Base-by-base conservation (phyloP, 1,140 invertebrate genomes). In the Maconellicoccus hirsutus region DNA sequence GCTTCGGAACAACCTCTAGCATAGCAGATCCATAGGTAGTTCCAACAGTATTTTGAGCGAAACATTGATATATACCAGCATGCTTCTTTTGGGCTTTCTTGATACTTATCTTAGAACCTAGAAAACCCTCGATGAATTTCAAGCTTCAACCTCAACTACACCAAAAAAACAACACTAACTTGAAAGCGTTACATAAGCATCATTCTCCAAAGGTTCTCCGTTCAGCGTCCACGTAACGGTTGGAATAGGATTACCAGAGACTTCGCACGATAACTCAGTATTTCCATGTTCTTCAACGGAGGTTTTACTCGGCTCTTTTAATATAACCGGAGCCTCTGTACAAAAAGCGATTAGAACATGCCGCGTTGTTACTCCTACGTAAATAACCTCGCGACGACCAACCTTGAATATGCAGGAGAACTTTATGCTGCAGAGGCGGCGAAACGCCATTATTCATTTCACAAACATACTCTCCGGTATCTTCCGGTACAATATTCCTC, bases 51-150 rank as follows among this genome's bases (percentile, higher is more conserved):
- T 94, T 96, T 72, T 84, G 86, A 0, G 90, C 92, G 75, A 95
- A 90, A 78, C 92, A 94, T 77, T 96, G 92, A 71, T 94, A 88
- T 21, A 94, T 87, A 0, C 94, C 93, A 0, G 90, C 90, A 76
- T 94, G 90, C 1, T 84, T 83, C 76, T 92, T 92, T 75, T 89
- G 85, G 0, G 91, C 87, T 2, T 83, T 83, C 0, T 83, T 81
- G 71, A 94, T 86, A 21, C 81, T 78, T 8, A 91, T 77, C 21
- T 82, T 84, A 3, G 81, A 80, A 38, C 83, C 86, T 83, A 1
- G 59, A 71, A 61, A 27, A 71, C 52, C 70, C 39, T 26, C 38
- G 29, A 52, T 70, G 8, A 71, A 4, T n/a, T 23, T 29, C n/a
- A n/a, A n/a, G n/a, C n/a, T n/a, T 10, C 39, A n/a, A 42, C 39